Evolutionary conservation across 37 sponge, comb jelly and placozoan genomes (phyloP).

Genomic region (Lycopodina hypogea): DNA sequence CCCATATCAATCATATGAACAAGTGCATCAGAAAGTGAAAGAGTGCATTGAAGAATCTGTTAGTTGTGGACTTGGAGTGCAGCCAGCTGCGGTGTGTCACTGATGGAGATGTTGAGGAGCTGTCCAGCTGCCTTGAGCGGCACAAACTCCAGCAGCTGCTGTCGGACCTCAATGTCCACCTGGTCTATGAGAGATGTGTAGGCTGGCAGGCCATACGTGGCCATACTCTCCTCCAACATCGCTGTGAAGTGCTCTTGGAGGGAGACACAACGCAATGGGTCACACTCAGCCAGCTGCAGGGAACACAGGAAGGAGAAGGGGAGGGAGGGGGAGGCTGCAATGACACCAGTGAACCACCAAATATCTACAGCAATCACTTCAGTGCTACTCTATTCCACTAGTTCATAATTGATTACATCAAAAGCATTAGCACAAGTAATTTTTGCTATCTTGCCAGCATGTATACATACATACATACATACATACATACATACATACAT

Average conservation of each 20-base stretch:
- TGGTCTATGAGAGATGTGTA: slow-evolving; percentile 28
- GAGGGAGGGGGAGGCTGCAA: not conserved
- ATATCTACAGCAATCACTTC: too few species aligned
- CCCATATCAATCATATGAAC: too few species aligned
- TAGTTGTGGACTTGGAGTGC: too few species aligned
- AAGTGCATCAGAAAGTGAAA: too few species aligned
- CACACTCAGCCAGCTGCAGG: slow-evolving; percentile 46
- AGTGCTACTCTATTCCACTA: too few species aligned
- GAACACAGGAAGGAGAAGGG: not conserved
- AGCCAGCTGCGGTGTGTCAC: too few species aligned
- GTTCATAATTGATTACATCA: too few species aligned
- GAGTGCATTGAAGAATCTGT: too few species aligned
- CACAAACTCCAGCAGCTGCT: slow-evolving; percentile 39
- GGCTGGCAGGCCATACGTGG: slow-evolving; percentile 12
- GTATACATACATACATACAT: not conserved
- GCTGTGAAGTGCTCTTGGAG: slow-evolving; percentile 39
- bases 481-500: not conserved
- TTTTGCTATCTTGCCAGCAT: too few species aligned
- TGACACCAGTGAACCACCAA: too few species aligned
- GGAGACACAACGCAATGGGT: slow-evolving; percentile 43
- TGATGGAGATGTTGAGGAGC: slow-evolving; percentile 1
- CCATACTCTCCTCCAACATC: slow-evolving; percentile 51
- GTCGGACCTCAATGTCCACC: slow-evolving; percentile 34
- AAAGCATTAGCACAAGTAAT: too few species aligned
- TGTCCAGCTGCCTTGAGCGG: slow-evolving; percentile 15